Evolutionary conservation across 2,888 invertebrate species (phyloP), one percentile per base, ranked within the genome.

Genomic region (Magallana nippona): DNA sequence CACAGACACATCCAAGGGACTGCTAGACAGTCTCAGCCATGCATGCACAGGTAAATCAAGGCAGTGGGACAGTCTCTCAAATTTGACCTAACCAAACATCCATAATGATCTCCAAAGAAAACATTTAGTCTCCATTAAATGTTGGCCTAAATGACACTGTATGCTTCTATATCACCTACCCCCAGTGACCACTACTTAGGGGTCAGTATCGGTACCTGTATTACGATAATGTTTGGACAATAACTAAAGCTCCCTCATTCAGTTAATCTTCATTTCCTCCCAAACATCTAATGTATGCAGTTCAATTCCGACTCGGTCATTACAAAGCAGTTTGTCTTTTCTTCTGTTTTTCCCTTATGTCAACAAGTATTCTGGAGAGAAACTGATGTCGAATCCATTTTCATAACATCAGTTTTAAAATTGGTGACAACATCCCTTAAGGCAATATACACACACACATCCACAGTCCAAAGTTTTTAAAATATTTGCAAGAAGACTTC

Each of bases 41-140:
- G 71, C 27, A 71, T 71, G 71, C 15, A 27, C 71, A 71, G 71
- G 71, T 71, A 71, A 71, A 27, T 27, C 71, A 71, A 27, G 71
- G 15, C n/a, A 19, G n/a, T 60, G 60, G 60, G 17, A 10, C 71
- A 71, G 71, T 27, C 71, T 32, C 71, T 19, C 32, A 32, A 71
- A 71, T 13, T 71, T 71, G 71, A 71, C 71, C 71, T 27, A 27
- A 71, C 27, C 71, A 71, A 71, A 22, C 71, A 71, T 19, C 71
- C 32, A 71, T 27, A 71, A 27, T 71, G 71, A 71, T 71, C 71
- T 71, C 71, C 11, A 71, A 71, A 71, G 71, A 71, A 71, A 71
- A 71, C 27, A 71, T 71, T 71, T 71, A 71, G 71, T 32, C 22
- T 32, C 22, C 22, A 27, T 63, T 71, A 71, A 19, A 60, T n/a